Evolutionary conservation across 1,140 invertebrate species (phyloP).

Genomic region (Drosophila teissieri): DNA sequence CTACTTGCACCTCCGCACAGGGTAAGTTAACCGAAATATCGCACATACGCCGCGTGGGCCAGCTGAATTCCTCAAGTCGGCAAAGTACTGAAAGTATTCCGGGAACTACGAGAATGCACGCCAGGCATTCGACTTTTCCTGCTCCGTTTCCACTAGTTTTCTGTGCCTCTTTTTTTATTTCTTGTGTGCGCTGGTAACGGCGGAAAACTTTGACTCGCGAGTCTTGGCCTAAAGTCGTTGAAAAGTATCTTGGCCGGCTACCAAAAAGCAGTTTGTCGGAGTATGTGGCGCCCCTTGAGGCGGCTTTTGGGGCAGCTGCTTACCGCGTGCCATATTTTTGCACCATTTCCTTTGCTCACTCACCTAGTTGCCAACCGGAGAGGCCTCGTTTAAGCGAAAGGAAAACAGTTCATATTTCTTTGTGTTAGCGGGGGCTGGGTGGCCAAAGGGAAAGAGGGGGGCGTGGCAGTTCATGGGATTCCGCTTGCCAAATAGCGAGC

Average conservation of each 20-base stretch:
- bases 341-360: conserved; percentile 81
- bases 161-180: conserved; percentile 1
- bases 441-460: not conserved
- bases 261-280: conserved; percentile 46
- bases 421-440: conserved; percentile 2
- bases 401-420: conserved; percentile 65
- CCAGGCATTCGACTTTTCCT: conserved; percentile 34
- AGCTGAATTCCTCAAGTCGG: conserved; percentile 15
- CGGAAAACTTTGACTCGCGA: conserved; percentile 52
- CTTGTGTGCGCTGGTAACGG: conserved; percentile 13
- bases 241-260: conserved; percentile 58
- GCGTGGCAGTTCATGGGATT: conserved; percentile 17
- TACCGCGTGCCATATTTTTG: conserved; percentile 83
- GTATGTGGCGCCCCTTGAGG: conserved; percentile 58
- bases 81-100: conserved; percentile 30
- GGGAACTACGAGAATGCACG: conserved; percentile 29
- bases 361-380: conserved; percentile 49
- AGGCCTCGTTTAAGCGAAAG: conserved; percentile 50
- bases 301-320: conserved; percentile 50
- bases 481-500: conserved; percentile 23
- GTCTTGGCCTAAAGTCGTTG: conserved; percentile 49
- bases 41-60: conserved; percentile 57
- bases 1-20: conserved; percentile 88
- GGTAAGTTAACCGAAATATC: conserved; percentile 85
- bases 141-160: conserved; percentile 22